Evolutionary conservation across 2,797 vertebrate species (phyloP), one percentile per base, ranked within the genome.

Genomic region (Sebastes steindachneri): DNA sequence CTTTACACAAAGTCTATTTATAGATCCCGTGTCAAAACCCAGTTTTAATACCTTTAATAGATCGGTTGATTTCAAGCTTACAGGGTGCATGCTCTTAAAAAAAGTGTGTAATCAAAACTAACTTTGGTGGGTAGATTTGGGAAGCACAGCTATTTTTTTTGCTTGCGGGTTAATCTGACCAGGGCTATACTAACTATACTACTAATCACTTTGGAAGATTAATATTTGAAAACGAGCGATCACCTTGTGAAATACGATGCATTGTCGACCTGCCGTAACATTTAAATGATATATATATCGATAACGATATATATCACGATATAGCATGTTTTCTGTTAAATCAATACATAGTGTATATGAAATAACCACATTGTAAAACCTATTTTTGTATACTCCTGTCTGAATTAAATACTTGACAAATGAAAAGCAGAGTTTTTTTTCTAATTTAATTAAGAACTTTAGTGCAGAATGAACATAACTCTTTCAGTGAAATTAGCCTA

Each of bases 1-100:
- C 53, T 78, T 19, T 25, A 74, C 41, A 75, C 55, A 53, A 57
- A 57, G 1, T 64, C 28, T 45, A 26, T 59, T 70, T 21, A 66
- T 15, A 60, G 31, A 3, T 55, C n/a, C 0, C 2, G 7, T 9
- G 7, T 64, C 33, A 26, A 65, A 64, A 63, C 35, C n/a, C 23
- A 41, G 60, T 45, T 29, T 28, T 28, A 51, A n/a, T 26, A 66
- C 41, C 41, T 45, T 45, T 45, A 45, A 45, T 17, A 45, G 41
- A 45, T 45, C 41, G 41, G 3, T 17, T 45, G 3, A 45, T 17
- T 0, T 45, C 41, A 45, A 17, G 1, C 41, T 51, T 51, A 51
- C 19, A 51, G 17, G 19, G 48, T 51, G 48, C 19, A 2, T n/a
- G 19, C 48, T n/a, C 2, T 51, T 51, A 51, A 19, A 51, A 51